These are phyloP conservation scores for Carassius auratus DNA, from an alignment of 2,113 vertebrate species.

Conservation along the genomic window DNA sequence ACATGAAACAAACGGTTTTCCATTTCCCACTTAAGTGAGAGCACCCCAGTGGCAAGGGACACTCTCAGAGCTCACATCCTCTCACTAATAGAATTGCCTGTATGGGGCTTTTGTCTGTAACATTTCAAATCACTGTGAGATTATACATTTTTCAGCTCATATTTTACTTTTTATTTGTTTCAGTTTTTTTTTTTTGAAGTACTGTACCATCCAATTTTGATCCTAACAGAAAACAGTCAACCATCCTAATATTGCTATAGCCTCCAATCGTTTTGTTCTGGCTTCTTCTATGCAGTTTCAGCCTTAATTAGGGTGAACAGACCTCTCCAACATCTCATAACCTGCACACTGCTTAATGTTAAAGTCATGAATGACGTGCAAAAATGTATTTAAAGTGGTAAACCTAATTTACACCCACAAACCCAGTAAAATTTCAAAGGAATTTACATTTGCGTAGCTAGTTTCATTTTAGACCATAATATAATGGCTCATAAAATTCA, in stretches of 20 bases:
- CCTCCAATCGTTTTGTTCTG: not conserved
- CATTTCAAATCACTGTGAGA: not conserved
- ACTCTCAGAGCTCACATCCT: constrained; percentile 14
- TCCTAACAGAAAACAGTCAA: not conserved
- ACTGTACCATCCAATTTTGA: not conserved
- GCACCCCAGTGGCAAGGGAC: not conserved
- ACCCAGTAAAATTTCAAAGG: constrained; percentile 31
- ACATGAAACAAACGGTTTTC: not conserved
- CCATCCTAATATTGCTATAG: not conserved
- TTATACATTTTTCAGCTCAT: not conserved
- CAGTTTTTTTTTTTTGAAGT: not conserved
- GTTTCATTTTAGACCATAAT: constrained; percentile 17
- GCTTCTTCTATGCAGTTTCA: not conserved
- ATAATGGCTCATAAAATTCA: constrained; percentile 55
- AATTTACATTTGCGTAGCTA: not conserved
- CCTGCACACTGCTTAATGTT: not conserved
- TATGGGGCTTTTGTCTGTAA: not conserved
- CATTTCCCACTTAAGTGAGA: constrained; percentile 29
- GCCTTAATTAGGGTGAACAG: not conserved
- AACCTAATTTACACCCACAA: constrained; percentile 8
- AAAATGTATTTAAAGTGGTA: constrained; percentile 8
- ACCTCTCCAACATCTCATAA: not conserved
- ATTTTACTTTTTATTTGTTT: not conserved
- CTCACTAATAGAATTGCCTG: not conserved
- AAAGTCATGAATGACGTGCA: not conserved